These are phyloP conservation scores for Nymphalis io DNA, from an alignment of 1,140 invertebrate species.

Conservation along the genomic window DNA sequence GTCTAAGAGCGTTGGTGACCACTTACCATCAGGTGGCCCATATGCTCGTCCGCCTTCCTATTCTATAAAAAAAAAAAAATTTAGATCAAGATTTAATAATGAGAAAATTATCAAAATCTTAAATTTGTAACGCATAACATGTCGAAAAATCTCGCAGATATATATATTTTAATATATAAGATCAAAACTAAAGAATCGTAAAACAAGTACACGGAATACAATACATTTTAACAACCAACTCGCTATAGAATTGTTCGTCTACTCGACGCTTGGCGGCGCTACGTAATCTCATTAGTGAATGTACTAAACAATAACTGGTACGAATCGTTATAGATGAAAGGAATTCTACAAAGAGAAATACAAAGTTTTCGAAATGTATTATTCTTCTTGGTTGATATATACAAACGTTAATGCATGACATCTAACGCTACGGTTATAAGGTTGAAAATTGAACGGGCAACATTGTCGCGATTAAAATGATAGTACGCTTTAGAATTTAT, in stretches of 20 bases:
- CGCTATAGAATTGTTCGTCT: conserved; percentile 13
- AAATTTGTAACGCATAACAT: no score
- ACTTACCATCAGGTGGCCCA: no score
- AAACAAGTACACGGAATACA: background rate
- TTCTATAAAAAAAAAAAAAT: no score
- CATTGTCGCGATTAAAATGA: conserved; percentile 9
- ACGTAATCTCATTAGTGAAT: conserved; percentile 42
- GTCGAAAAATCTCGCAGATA: no score
- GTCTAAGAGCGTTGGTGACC: no score
- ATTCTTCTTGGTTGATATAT: background rate
- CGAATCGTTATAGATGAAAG: conserved; percentile 20
- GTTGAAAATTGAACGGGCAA: background rate
- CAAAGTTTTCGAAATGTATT: conserved; percentile 20
- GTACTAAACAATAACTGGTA: conserved; percentile 33
- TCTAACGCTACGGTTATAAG: background rate
- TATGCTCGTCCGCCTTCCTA: no score
- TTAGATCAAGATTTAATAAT: no score
- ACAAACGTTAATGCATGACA: background rate
- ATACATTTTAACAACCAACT: background rate
- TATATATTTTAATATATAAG: no score
- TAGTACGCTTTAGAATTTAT: background rate
- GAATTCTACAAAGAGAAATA: background rate
- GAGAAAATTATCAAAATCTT: no score
- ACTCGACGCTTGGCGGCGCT: conserved; percentile 18
- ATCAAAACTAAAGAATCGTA: background rate